phyloP scores from a whole-genome alignment of 1,140 invertebrate genomes.

The Ceratosolen solmsi region DNA sequence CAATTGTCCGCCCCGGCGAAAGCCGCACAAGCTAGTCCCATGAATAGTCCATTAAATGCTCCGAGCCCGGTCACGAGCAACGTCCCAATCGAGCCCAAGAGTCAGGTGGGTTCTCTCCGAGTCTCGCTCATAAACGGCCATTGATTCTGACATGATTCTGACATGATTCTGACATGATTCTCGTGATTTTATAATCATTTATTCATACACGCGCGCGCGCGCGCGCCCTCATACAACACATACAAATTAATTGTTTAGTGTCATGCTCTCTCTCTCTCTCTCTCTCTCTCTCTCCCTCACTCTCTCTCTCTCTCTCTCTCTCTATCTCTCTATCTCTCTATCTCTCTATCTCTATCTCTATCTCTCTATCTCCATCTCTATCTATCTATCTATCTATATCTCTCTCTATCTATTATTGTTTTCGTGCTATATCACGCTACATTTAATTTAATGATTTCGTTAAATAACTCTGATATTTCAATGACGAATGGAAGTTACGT shows the following conservation, averaged over 20 bases:
- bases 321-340: no score
- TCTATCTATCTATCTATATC: no score
- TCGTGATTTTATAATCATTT: not conserved
- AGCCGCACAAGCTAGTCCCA: slow-evolving; percentile 64
- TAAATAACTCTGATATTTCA: no score
- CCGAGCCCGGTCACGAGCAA: slow-evolving; percentile 67
- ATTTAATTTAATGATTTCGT: not conserved
- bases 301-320: no score
- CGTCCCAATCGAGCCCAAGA: slow-evolving; percentile 74
- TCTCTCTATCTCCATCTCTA: no score
- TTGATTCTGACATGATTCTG: slow-evolving; percentile 8
- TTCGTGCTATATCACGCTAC: not conserved
- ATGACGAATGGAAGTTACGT: no score
- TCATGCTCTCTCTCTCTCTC: no score
- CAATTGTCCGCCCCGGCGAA: slow-evolving; percentile 83
- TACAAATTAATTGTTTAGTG: no score
- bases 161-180: slow-evolving; percentile 1
- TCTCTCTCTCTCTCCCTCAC: no score
- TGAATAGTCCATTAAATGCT: slow-evolving; percentile 51
- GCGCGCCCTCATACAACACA: no score
- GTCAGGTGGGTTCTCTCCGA: slow-evolving; percentile 75
- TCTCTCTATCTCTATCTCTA: no score
- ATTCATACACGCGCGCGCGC: no score
- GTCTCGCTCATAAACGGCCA: slow-evolving; percentile 29
- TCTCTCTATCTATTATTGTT: not conserved